Evolutionary conservation across 2,113 vertebrate genomes (phyloP), one percentile per base, ranked within the genome.

Genomic region (Dinomys branickii): DNA sequence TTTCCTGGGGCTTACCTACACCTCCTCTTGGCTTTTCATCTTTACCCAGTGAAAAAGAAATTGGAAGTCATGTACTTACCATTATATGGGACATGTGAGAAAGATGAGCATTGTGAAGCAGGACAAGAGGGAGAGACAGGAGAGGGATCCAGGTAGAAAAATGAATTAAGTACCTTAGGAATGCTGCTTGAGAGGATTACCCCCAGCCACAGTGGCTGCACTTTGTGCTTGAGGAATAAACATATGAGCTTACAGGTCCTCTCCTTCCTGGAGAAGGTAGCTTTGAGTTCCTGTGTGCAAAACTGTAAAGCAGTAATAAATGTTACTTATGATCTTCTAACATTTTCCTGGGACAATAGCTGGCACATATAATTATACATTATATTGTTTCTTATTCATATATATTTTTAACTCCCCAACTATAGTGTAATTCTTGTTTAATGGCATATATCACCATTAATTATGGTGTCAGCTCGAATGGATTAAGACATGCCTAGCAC

Each of bases 151-250:
- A 89, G 33, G 50, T 58, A 5, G 78, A 81, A 92, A 71, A 78
- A 11, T 5, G 38, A 75, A 50, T 86, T 28, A 20, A 88, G 63
- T 65, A 19, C 63, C n/a, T 65, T 85, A 35, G 5, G 44, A 17
- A 10, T 3, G 20, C 9, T 88, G 77, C 12, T 63, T 35, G 81
- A 85, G 81, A 58, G 44, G 19, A 3, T n/a, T n/a, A 0, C 73
- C 88, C 41, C 30, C 83, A 80, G 38, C 12, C 30, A 50, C 7
- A 12, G 7, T 58, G 41, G 38, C 41, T 33, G 54, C 10, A 50
- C 85, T 90, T 87, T 82, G 35, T 81, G 38, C 50, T 80, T 52
- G 75, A 91, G 28, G 56, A 95, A 52, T 80, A 80, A 52, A 52
- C 54, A 47, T 2, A 14, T 47, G 86, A 50, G 47, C 69, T 35